Conservation (phyloP, 2,888 invertebrate genomes). For the Galerucella pusilla region DNA sequence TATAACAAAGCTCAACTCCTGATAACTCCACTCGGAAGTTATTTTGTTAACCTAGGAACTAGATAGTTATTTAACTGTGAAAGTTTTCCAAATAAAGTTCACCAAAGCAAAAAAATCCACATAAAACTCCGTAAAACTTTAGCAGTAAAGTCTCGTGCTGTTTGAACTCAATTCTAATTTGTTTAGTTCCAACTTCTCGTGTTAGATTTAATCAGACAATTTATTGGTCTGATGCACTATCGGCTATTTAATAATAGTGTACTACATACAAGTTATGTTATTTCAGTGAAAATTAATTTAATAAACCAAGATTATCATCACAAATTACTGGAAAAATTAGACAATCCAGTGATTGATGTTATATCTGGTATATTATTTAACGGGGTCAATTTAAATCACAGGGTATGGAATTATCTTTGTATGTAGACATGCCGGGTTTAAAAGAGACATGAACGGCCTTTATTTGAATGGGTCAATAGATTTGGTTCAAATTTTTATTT, state of each 20-base stretch:
- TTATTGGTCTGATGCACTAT: constrained; percentile 19
- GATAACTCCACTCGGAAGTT: too few relatives aligned
- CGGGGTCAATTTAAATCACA: too few relatives aligned
- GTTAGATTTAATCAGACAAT: constrained; percentile 23
- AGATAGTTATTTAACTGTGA: neutral
- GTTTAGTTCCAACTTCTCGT: constrained; percentile 27
- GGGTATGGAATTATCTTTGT: too few relatives aligned
- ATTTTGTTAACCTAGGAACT: neutral
- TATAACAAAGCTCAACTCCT: too few relatives aligned
- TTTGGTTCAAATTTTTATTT: too few relatives aligned
- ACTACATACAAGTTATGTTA: constrained; percentile 16
- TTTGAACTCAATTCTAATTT: constrained; percentile 20
- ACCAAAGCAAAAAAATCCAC: neutral
- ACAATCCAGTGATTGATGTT: neutral
- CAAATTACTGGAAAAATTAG: neutral
- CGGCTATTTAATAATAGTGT: constrained; percentile 19
- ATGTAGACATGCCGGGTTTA: too few relatives aligned
- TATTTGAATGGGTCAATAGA: too few relatives aligned
- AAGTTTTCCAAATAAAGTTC: neutral
- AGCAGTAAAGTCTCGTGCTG: constrained; percentile 3
- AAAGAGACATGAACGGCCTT: too few relatives aligned
- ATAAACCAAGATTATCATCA: neutral
- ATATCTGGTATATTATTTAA: too few relatives aligned
- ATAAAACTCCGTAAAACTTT: constrained; percentile 10
- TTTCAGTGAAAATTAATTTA: neutral